Percentiles rank a stretch among this genome's conserved stretches.
phyloP scores from a whole-genome alignment of 2,113 vertebrate genomes.

The Oreotrochilus melanogaster region DNA sequence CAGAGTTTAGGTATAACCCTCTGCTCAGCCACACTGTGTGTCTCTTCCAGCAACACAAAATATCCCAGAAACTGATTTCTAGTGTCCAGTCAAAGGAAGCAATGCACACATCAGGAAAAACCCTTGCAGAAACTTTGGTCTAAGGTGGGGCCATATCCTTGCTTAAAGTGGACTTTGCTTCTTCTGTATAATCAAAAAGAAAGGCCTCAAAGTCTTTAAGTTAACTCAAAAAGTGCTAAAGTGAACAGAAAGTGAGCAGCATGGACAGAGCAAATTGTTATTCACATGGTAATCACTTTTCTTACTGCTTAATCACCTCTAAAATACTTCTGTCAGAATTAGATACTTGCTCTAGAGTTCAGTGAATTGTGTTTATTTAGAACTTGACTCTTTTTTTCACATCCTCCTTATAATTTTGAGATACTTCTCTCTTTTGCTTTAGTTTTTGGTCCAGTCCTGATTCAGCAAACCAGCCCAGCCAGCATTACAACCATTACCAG shows the following conservation, averaged over 20 bases:
- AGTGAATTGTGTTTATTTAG: neutral
- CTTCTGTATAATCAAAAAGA: neutral
- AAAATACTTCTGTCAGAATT: neutral
- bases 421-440: neutral
- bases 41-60: neutral
- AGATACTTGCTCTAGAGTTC: neutral
- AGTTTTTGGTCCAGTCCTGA: neutral
- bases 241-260: neutral
- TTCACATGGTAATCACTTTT: neutral
- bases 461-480: neutral
- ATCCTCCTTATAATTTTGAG: neutral
- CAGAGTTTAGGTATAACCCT: neutral
- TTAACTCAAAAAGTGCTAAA: neutral
- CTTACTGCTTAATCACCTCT: neutral
- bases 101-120: neutral
- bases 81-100: neutral
- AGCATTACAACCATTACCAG: neutral
- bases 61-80: neutral
- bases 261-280: neutral
- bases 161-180: neutral
- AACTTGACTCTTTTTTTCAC: neutral
- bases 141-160: neutral
- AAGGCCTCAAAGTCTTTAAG: neutral
- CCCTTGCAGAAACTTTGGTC: neutral
- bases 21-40: neutral